These are phyloP conservation scores for Pachliopta kotzebuea DNA, from an alignment of 2,888 invertebrate genomes.

Conservation along the genomic window DNA sequence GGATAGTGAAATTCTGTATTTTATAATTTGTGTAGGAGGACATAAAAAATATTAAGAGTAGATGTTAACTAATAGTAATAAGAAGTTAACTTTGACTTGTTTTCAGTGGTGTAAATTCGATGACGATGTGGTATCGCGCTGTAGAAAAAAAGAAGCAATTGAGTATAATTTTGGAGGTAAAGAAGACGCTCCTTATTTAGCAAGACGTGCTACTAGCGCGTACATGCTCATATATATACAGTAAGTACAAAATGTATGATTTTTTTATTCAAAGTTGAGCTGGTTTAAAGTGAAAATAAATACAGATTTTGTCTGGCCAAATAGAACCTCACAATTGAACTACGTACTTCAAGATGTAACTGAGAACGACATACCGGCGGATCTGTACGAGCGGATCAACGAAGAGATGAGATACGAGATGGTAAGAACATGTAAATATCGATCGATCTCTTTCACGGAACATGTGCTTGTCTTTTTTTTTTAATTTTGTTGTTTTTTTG, in stretches of 20 bases:
- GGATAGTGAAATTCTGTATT: too few species aligned
- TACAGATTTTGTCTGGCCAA: too few species aligned
- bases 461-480: constrained; percentile 39
- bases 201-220: constrained; percentile 97
- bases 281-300: too few species aligned
- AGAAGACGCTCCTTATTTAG: constrained; percentile 92
- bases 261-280: too few species aligned
- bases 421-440: constrained; percentile 82
- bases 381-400: constrained; percentile 92
- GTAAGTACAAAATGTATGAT: constrained; percentile 49
- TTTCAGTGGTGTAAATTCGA: constrained; percentile 98
- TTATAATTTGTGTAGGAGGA: too few species aligned
- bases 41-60: neutral
- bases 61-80: neutral
- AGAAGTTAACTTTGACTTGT: neutral
- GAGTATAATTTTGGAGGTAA: constrained; percentile 99
- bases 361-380: constrained; percentile 94
- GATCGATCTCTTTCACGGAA: constrained; percentile 26
- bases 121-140: constrained; percentile 99
- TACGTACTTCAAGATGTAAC: constrained; percentile 94
- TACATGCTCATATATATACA: constrained; percentile 99
- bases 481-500: constrained; percentile 41
- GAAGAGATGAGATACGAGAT: constrained; percentile 97
- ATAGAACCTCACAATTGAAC: constrained; percentile 89
- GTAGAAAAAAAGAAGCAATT: constrained; percentile 96